Conservation (phyloP, 1,140 invertebrate species). For the Chironomus tepperi region DNA sequence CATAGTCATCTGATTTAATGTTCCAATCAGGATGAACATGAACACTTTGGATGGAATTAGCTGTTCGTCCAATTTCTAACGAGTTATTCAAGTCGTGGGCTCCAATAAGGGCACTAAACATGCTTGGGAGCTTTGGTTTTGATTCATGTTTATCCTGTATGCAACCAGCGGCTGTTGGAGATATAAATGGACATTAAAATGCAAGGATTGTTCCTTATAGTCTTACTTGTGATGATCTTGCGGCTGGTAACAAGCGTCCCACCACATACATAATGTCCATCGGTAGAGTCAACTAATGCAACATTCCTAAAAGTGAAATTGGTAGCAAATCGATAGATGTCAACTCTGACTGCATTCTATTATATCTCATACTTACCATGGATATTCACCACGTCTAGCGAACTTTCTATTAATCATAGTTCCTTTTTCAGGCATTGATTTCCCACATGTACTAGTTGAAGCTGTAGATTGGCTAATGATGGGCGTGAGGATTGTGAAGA, state of each 20-base stretch:
- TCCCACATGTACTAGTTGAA: too few species aligned
- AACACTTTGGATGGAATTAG: not conserved
- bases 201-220: not conserved
- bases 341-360: too few species aligned
- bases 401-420: too few species aligned
- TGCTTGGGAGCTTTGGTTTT: not conserved
- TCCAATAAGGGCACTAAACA: not conserved
- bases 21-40: not conserved
- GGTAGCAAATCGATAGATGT: too few species aligned
- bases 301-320: too few species aligned
- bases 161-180: not conserved
- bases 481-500: too few species aligned
- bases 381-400: too few species aligned
- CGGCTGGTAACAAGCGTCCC: not conserved
- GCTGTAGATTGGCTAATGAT: too few species aligned
- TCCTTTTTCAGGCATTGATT: too few species aligned
- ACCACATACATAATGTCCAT: not conserved
- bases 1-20: not conserved
- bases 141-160: not conserved
- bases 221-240: not conserved
- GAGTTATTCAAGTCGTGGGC: not conserved
- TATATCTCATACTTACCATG: too few species aligned
- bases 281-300: too few species aligned
- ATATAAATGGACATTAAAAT: not conserved
- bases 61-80: not conserved